phyloP scores from a whole-genome alignment of 53 echinoderm and acorn worm species.

The Actinopyga echinites region DNA sequence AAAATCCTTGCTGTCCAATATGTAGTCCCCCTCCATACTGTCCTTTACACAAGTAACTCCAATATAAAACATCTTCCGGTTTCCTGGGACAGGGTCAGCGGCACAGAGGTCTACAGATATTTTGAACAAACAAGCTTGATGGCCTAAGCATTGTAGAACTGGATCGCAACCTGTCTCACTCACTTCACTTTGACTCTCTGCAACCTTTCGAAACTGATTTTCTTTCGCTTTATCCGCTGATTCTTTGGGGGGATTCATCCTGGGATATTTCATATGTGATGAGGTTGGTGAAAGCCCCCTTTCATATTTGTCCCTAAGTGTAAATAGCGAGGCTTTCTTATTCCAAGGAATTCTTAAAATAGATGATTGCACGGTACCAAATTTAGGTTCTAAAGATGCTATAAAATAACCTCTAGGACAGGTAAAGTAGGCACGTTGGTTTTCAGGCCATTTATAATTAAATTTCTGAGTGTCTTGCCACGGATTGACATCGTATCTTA shows the following conservation, averaged over 20 bases:
- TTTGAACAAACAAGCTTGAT: constrained; percentile 94
- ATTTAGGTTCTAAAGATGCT: constrained; percentile 43
- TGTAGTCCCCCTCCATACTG: constrained; percentile 66
- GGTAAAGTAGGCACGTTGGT: constrained; percentile 88
- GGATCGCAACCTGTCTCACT: constrained; percentile 94
- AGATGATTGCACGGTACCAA: constrained; percentile 31
- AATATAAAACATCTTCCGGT: constrained; percentile 86
- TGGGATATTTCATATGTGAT: background rate
- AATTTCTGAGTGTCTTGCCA: constrained; percentile 76
- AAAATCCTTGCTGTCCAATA: constrained; percentile 51
- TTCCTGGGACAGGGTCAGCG: constrained; percentile 85
- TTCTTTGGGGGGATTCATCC: background rate
- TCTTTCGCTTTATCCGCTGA: background rate
- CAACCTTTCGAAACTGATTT: constrained; percentile 1
- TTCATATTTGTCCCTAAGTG: constrained; percentile 73
- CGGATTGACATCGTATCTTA: constrained; percentile 78
- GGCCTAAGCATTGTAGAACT: constrained; percentile 85
- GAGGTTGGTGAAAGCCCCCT: constrained; percentile 72
- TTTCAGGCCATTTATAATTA: constrained; percentile 93
- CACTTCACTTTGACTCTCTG: background rate
- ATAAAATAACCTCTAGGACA: constrained; percentile 92
- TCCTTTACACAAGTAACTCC: constrained; percentile 87
- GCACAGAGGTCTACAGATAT: constrained; percentile 88
- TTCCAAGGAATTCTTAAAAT: constrained; percentile 41
- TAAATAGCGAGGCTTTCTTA: constrained; percentile 54